Evolutionary conservation across 2,113 vertebrate genomes (phyloP), one percentile per base, ranked within the genome.

Genomic region (Coturnix japonica): DNA sequence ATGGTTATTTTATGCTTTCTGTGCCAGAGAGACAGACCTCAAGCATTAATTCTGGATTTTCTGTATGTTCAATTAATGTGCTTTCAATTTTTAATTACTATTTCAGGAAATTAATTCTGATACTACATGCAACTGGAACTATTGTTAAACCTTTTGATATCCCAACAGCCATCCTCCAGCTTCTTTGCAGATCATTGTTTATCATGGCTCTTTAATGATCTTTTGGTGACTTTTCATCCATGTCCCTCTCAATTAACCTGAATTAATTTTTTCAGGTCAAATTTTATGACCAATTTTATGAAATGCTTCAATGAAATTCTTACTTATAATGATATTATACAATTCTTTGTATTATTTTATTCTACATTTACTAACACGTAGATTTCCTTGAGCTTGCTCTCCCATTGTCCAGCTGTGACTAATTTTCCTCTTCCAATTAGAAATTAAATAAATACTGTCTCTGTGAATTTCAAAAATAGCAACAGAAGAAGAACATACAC

Each of bases 241-340:
- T 39, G 33, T 25, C 87, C 88, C 72, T 73, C 64, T 26, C 59
- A 81, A 2, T 2, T 87, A 78, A 90, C 49, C 60, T 43, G 46
- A 79, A 33, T 63, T 91, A 73, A 30, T 51, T 39, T 94, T 91
- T 91, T 78, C 33, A 54, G 59, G 63, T 49, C 59, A 80, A 69
- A 63, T 82, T 90, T 92, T 82, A 87, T 39, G 23, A 82, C 46
- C 20, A 21, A 39, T 87, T 93, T 21, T 26, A 66, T 3, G 15
- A 94, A 87, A 85, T 49, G 56, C 60, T 77, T 91, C 64, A 60
- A 46, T 93, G 80, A 82, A 92, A 51, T 47, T 71, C 90, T 91
- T 79, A 69, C 39, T 43, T 44, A 66, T 35, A 37, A 69, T 65
- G 20, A 61, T 41, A 73, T 69, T 46, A 75, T 18, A 43, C 16